Base-by-base conservation (phyloP, 2,113 vertebrate genomes). In the Myrmophylax atrothorax region DNA sequence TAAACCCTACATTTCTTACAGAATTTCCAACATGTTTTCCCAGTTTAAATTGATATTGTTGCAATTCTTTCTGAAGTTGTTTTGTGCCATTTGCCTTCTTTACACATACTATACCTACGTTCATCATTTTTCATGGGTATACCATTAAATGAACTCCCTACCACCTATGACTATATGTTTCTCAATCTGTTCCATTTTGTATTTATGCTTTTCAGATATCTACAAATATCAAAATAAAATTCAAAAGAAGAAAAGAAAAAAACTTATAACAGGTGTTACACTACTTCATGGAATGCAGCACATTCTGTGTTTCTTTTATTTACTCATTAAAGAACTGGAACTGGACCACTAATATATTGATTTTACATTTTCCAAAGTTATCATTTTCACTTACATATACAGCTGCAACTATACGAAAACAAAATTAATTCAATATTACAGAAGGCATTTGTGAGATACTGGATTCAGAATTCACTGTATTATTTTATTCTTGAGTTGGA, bases 311-410 rank as follows among this genome's bases (percentile, higher is more conserved):
- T 74, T 35, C 23, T 2, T 66, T 66, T 13, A 24, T 53, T 70
- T 66, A 37, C 24, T 66, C 76, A 15, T 46, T 53, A 70, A 12
- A 72, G 4, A 33, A 35, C 20, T 73, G 33, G 23, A 44, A 16
- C 46, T 67, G 16, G 6, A 67, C n/a, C 16, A 66, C 66, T 42
- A 55, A 42, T 47, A 40, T 72, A 42, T 33, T 31, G 28, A 31
- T 35, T 60, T 49, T 62, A 18, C 1, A 1, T 52, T 58, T 12
- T 69, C 38, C 16, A 29, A 75, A 59, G 16, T 2, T 0, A 29
- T 68, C 1, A 24, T 67, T 60, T 60, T 12, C n/a, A 8, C 25
- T 73, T n/a, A 49, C 19, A 62, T 47, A 73, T 17, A 20, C 12
- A 23, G 31, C 11, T 5, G 11, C 38, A 66, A 50, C n/a, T 83